phyloP scores from a whole-genome alignment of 2,888 invertebrate species.

The Pristionchus mayeri region DNA sequence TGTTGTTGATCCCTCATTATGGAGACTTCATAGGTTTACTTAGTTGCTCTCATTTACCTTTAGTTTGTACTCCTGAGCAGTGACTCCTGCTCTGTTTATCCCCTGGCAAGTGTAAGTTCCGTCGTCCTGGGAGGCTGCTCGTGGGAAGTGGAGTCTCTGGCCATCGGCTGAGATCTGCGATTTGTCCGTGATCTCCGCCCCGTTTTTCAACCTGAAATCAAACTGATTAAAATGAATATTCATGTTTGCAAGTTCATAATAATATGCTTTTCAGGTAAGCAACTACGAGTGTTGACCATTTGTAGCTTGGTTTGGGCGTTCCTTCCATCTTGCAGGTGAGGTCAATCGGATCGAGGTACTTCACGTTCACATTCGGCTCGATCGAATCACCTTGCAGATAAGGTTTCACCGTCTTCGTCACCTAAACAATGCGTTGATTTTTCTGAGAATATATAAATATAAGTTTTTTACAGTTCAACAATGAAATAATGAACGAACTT shows the following conservation, averaged over 20 bases:
- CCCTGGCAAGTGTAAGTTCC: conserved; percentile 30
- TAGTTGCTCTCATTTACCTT: background rate
- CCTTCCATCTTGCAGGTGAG: conserved; percentile 28
- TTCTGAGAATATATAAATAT: background rate
- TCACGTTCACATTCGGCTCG: background rate
- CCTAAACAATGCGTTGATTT: background rate
- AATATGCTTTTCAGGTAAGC: background rate
- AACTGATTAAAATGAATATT: background rate
- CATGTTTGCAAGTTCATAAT: background rate
- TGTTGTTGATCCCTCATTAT: too few species aligned
- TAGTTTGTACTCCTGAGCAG: background rate
- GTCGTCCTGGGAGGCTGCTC: background rate
- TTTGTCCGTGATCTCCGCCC: background rate
- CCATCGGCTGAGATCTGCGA: background rate
- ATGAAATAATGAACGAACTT: background rate
- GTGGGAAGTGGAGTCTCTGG: background rate
- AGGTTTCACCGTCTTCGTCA: background rate
- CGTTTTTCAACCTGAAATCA: conserved; percentile 45
- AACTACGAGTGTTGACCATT: conserved; percentile 45
- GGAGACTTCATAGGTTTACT: background rate
- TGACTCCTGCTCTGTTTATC: conserved; percentile 22
- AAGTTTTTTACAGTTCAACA: too few species aligned
- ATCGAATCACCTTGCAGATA: background rate
- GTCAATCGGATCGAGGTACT: background rate
- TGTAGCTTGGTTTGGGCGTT: conserved; percentile 9